Percentiles rank a stretch among this genome's conserved stretches.
phyloP scores from a whole-genome alignment of 1,140 invertebrate genomes.

The Eurosta solidaginis region DNA sequence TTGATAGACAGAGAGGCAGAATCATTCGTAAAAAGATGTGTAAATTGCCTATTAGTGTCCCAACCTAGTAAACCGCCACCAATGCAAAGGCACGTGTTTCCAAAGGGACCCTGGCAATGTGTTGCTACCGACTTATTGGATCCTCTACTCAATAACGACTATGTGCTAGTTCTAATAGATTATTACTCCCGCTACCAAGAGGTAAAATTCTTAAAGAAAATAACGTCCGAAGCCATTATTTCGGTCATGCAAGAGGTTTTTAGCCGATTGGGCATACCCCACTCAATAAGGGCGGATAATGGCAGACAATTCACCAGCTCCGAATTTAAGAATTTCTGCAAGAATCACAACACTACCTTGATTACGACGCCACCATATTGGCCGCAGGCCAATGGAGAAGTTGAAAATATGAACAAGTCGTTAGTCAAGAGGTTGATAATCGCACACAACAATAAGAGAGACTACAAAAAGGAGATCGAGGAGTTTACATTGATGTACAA shows the following conservation, averaged over 20 bases:
- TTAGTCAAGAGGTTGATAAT: no score
- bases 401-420: constrained; percentile 20
- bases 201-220: constrained; percentile 30
- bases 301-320: not conserved
- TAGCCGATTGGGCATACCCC: constrained; percentile 30
- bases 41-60: constrained; percentile 49
- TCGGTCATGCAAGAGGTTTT: constrained; percentile 34
- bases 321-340: constrained; percentile 5
- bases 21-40: constrained; percentile 54
- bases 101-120: constrained; percentile 50
- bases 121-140: constrained; percentile 51
- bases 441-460: no score
- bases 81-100: constrained; percentile 44
- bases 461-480: no score
- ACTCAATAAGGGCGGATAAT: constrained; percentile 35
- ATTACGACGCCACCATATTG: constrained; percentile 23
- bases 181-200: constrained; percentile 42
- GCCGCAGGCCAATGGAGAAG: constrained; percentile 23
- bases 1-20: constrained; percentile 59
- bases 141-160: no score
- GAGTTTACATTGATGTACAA: constrained; percentile 28
- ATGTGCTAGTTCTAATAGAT: constrained; percentile 41
- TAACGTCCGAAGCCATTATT: constrained; percentile 19
- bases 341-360: not conserved
- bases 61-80: constrained; percentile 38